Evolutionary conservation across 2,888 invertebrate species (phyloP).

Genomic region (Cacoxenus indagator): DNA sequence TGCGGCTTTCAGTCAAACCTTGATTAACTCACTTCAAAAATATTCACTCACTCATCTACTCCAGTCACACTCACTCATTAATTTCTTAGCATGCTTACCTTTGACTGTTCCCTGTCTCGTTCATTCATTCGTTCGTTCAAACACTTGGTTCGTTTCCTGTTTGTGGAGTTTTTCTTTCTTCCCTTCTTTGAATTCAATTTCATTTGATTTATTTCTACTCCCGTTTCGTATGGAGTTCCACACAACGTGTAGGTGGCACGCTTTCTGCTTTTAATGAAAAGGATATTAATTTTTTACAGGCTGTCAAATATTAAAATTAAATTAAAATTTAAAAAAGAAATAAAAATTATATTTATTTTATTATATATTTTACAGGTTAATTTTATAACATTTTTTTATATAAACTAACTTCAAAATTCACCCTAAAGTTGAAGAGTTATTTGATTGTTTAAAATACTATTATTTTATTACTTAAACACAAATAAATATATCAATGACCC

Average conservation of each 20-base stretch:
- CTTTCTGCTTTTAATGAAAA: slow-evolving; percentile 46
- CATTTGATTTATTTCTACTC: background rate
- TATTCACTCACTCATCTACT: background rate
- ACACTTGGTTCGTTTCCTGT: background rate
- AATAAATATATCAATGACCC: too few species aligned
- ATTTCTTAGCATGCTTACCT: background rate
- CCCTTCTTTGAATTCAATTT: background rate
- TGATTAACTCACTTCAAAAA: slow-evolving; percentile 18
- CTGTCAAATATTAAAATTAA: slow-evolving; percentile 51
- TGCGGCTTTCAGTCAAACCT: slow-evolving; percentile 14
- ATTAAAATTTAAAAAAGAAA: too few species aligned
- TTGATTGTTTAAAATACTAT: too few species aligned
- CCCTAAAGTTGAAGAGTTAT: too few species aligned
- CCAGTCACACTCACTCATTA: background rate
- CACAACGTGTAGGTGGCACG: background rate
- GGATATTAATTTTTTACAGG: slow-evolving; percentile 65
- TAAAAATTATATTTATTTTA: too few species aligned
- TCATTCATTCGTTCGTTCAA: too few species aligned
- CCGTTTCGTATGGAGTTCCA: background rate
- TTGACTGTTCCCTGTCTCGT: background rate
- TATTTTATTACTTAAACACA: too few species aligned
- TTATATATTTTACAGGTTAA: too few species aligned
- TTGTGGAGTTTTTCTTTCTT: background rate
- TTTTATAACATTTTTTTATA: too few species aligned
- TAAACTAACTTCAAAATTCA: too few species aligned